Percentiles rank a stretch among this genome's conserved stretches.
Evolutionary conservation across 2,797 vertebrate species (phyloP).

Genomic region (Geotria australis): DNA sequence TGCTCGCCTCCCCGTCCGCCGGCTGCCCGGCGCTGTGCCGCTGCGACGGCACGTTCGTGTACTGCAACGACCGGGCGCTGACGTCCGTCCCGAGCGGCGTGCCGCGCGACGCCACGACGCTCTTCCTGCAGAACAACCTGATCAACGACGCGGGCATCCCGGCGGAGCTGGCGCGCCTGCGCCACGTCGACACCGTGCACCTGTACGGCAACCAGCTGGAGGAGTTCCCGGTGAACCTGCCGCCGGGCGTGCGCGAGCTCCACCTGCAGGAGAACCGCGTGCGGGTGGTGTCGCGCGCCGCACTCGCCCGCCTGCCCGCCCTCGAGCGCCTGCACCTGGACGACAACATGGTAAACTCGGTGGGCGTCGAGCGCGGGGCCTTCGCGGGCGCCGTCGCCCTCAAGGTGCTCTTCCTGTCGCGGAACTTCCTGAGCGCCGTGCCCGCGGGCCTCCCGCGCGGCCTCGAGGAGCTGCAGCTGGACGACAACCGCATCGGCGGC

Average conservation of each 20-base stretch:
- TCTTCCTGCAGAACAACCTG: slow-evolving; percentile 87
- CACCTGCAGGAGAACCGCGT: slow-evolving; percentile 92
- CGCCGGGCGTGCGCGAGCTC: slow-evolving; percentile 45
- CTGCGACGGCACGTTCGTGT: slow-evolving; percentile 62
- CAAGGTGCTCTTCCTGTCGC: slow-evolving; percentile 51
- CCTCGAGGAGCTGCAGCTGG: slow-evolving; percentile 56
- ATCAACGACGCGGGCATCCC: slow-evolving; percentile 63
- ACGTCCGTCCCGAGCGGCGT: slow-evolving; percentile 43
- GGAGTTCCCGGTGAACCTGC: slow-evolving; percentile 47
- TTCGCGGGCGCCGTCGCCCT: slow-evolving; percentile 46
- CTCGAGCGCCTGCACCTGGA: slow-evolving; percentile 68
- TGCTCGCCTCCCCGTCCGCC: too few relatives aligned
- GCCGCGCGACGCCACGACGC: slow-evolving; percentile 43
- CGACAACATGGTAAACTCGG: slow-evolving; percentile 75
- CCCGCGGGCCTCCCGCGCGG: slow-evolving; percentile 57
- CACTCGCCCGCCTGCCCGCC: slow-evolving; percentile 41
- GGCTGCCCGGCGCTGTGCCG: slow-evolving; percentile 50
- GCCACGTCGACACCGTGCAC: slow-evolving; percentile 46
- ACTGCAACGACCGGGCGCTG: slow-evolving; percentile 73
- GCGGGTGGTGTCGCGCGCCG: slow-evolving; percentile 31
- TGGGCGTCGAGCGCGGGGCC: slow-evolving; percentile 71
- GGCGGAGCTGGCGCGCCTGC: slow-evolving; percentile 26
- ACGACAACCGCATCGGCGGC: slow-evolving; percentile 81
- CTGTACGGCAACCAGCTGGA: slow-evolving; percentile 76
- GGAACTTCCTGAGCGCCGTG: slow-evolving; percentile 69